These are phyloP conservation scores for Parazoanthus atlanticus DNA, from an alignment of 92 coral and sea anemone species.

Conservation along the genomic window DNA sequence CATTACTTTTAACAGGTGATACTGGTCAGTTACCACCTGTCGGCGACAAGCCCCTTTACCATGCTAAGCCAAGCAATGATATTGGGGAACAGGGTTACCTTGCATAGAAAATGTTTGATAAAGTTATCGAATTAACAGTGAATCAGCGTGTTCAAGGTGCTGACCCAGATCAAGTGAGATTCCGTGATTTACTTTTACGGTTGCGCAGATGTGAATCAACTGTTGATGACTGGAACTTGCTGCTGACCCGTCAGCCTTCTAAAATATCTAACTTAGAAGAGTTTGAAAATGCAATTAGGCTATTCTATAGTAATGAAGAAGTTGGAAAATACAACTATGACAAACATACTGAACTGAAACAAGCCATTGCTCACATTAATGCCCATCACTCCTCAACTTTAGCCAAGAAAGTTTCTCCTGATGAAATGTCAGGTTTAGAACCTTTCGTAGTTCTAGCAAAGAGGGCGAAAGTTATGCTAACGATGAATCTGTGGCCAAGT, in stretches of 20 bases:
- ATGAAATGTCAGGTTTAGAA: conserved; percentile 8
- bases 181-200: conserved; percentile 47
- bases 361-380: conserved; percentile 5
- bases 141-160: conserved; percentile 64
- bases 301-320: conserved; percentile 20
- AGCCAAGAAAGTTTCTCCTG: neutral
- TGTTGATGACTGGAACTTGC: neutral
- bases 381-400: neutral
- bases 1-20: conserved; percentile 24
- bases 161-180: conserved; percentile 49
- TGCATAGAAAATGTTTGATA: conserved; percentile 21
- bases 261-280: neutral
- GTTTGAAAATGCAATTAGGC: neutral
- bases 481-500: neutral
- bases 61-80: conserved; percentile 18
- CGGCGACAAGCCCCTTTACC: conserved; percentile 28
- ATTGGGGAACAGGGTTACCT: conserved; percentile 28
- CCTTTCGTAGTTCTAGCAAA: conserved; percentile 3
- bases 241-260: neutral
- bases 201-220: neutral
- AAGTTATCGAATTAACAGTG: conserved; percentile 18
- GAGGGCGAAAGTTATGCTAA: neutral
- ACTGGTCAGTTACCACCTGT: conserved; percentile 34
- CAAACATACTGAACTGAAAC: neutral
- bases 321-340: conserved; percentile 19